phyloP scores from a whole-genome alignment of 2,113 vertebrate genomes.

The Anas platyrhynchos region DNA sequence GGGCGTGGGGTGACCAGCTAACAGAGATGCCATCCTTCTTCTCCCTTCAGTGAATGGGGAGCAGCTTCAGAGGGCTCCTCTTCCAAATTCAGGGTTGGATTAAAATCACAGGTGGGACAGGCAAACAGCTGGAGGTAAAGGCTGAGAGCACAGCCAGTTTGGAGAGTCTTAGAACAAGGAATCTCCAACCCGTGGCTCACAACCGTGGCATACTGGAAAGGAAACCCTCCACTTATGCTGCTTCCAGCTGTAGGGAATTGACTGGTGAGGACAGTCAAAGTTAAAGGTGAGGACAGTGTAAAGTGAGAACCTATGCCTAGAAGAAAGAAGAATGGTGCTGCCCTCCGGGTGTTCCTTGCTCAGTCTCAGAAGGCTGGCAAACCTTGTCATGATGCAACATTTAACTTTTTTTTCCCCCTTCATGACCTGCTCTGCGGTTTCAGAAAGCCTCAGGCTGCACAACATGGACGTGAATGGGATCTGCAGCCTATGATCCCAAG shows the following conservation, averaged over 20 bases:
- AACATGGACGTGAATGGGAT: neutral
- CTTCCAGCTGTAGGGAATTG: neutral
- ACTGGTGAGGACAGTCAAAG: neutral
- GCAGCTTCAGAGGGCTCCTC: neutral
- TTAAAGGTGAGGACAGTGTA: neutral
- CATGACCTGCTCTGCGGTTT: neutral
- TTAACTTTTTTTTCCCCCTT: neutral
- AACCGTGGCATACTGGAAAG: neutral
- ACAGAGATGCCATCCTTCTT: slow-evolving; percentile 58
- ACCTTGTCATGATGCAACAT: neutral
- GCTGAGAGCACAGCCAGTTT: neutral
- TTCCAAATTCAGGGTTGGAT: neutral
- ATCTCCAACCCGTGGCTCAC: neutral
- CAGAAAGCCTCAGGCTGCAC: neutral
- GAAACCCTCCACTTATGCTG: neutral
- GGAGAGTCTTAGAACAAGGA: neutral
- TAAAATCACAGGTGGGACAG: neutral
- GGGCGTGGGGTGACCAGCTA: slow-evolving; percentile 46
- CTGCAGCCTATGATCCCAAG: neutral
- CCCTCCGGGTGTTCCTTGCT: neutral
- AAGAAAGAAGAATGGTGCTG: neutral
- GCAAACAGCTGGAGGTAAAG: neutral
- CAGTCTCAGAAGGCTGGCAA: neutral
- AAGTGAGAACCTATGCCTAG: neutral
- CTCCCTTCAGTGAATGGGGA: neutral